Evolutionary conservation across 2,797 vertebrate species (phyloP), one percentile per base, ranked within the genome.

Genomic region (Apogon hyalosoma): DNA sequence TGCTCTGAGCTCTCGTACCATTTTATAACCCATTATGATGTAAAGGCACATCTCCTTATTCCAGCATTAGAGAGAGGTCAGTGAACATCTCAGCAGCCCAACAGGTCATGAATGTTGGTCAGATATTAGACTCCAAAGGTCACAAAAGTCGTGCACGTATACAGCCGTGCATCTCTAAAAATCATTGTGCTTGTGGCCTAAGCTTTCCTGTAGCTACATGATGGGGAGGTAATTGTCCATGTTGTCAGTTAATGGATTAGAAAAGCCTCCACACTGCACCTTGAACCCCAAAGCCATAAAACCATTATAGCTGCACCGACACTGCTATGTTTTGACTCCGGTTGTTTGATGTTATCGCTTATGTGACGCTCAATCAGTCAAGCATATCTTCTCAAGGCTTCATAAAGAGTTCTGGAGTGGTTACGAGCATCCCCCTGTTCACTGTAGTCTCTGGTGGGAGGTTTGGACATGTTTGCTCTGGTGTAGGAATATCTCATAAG

Each of bases 181-280:
- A 46, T 16, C 12, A 11, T 48, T 2, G 11, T 14, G 66, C 48
- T 2, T 28, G n/a, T 45, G 40, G 33, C 67, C 85, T 19, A 16
- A 19, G 73, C 62, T n/a, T 38, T 36, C 47, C 55, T 40, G 70
- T 70, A 18, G 55, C 55, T 54, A 63, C 69, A 56, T 65, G 73
- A 77, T 77, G 79, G 64, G 65, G 54, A 55, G 77, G 79, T 84
- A 85, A 87, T 85, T 77, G 73, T 57, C 75, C 82, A 14, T 75
- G 76, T 69, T 82, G 85, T 68, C 72, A 45, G 70, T 40, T 81
- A 82, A 84, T 82, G 80, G 72, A 74, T 82, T 46, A 67, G 78
- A 77, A 57, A 49, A 48, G 75, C 57, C 70, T 69, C 63, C 62
- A 64, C 42, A 1, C 62, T 77, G 61, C 77, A 82, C 79, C 73